A percentile compares a stretch with the other conserved stretches of the same genome.
These are phyloP conservation scores for Capitella teleta DNA, from an alignment of 1,140 invertebrate species.

Conservation along the genomic window DNA sequence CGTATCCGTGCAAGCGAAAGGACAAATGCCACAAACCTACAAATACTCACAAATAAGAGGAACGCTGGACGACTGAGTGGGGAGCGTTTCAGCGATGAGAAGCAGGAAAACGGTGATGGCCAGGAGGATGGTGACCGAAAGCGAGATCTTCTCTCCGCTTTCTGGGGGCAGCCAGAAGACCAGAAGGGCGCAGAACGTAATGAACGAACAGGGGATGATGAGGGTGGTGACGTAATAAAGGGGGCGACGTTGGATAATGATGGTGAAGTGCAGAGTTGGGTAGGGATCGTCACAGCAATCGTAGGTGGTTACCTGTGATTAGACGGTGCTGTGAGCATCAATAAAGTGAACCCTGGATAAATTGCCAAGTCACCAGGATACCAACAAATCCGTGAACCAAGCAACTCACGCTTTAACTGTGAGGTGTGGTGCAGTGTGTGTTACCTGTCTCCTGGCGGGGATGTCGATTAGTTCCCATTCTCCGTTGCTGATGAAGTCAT, in stretches of 20 bases:
- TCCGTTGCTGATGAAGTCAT: not conserved
- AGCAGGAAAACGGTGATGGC: conserved; percentile 38
- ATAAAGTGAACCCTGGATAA: not conserved
- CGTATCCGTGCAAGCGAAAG: not conserved
- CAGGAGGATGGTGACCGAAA: conserved; percentile 68
- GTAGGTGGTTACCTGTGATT: not conserved
- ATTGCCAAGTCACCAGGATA: not conserved
- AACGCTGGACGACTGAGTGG: conserved; percentile 91
- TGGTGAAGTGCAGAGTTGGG: not conserved
- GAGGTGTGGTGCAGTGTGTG: no score
- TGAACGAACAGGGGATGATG: conserved; percentile 7
- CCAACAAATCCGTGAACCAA: no score
- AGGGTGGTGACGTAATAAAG: conserved; percentile 9
- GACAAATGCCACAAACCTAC: not conserved
- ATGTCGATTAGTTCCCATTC: not conserved
- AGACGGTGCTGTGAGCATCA: not conserved
- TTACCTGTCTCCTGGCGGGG: not conserved
- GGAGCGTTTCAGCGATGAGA: conserved; percentile 67
- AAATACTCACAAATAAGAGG: conserved; percentile 74
- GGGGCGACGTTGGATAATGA: not conserved
- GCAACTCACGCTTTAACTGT: no score
- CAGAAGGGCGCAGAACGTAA: conserved; percentile 7
- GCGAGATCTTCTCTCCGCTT: conserved; percentile 96
- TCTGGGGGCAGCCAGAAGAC: conserved; percentile 92
- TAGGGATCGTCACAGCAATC: not conserved